Percentiles rank a stretch among this genome's conserved stretches.
Conservation (phyloP, 2,113 vertebrate genomes). For the Pteronura brasiliensis region DNA sequence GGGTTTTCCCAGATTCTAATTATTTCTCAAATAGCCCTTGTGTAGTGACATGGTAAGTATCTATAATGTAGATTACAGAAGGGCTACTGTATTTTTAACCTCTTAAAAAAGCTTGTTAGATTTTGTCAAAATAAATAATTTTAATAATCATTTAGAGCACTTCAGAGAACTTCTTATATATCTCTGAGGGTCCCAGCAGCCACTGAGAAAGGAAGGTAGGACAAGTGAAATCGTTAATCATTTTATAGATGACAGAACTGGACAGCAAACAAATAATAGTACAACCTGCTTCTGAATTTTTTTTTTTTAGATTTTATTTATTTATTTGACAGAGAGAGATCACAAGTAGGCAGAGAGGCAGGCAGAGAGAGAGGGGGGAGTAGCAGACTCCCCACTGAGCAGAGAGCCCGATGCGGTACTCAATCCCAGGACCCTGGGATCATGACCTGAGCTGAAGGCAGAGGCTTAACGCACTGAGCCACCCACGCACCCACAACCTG, state of each 20-base stretch:
- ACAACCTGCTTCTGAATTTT: not conserved
- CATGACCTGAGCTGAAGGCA: too few species aligned
- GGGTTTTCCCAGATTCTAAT: slow-evolving; percentile 50
- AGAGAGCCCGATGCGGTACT: too few species aligned
- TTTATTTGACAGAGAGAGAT: too few species aligned
- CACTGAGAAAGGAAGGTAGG: not conserved
- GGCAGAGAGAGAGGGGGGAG: too few species aligned
- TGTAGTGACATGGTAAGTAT: not conserved
- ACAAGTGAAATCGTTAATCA: not conserved
- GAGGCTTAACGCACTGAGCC: too few species aligned
- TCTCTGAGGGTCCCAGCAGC: not conserved
- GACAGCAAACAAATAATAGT: not conserved
- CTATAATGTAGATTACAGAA: not conserved
- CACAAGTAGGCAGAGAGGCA: too few species aligned
- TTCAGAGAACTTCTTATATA: not conserved
- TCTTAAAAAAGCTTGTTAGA: slow-evolving; percentile 33
- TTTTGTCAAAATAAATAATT: slow-evolving; percentile 26
- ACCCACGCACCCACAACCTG: not conserved
- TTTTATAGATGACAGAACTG: not conserved
- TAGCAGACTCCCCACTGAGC: too few species aligned
- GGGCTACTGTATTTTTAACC: not conserved
- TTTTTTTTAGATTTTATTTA: too few species aligned
- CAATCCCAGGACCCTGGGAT: too few species aligned
- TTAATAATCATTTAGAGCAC: not conserved
- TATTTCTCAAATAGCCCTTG: slow-evolving; percentile 51